These are phyloP conservation scores for Onychostruthus taczanowskii DNA, from an alignment of 2,113 vertebrate genomes.

Conservation along the genomic window DNA sequence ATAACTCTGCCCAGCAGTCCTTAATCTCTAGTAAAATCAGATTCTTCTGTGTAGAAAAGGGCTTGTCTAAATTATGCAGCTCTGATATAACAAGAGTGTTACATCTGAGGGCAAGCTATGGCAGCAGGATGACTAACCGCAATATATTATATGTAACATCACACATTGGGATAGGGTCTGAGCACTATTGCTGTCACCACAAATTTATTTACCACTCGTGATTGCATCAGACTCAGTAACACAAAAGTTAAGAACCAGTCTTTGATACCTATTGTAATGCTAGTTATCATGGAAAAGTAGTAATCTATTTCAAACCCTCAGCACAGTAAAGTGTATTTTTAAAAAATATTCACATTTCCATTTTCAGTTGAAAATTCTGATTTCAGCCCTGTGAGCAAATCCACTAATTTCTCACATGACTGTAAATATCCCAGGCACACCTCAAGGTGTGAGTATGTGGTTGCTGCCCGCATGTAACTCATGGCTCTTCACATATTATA, in stretches of 20 bases:
- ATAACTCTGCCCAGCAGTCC: not conserved
- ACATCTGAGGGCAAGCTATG: not conserved
- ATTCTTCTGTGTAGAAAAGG: not conserved
- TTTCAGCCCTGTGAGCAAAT: not conserved
- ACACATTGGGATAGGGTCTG: not conserved
- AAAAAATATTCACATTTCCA: no score
- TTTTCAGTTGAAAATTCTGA: not conserved
- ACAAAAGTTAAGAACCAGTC: not conserved
- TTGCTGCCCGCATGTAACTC: not conserved
- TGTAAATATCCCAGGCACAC: not conserved
- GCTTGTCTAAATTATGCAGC: not conserved
- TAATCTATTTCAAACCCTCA: not conserved
- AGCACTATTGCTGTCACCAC: not conserved
- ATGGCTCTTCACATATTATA: not conserved
- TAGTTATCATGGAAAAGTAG: not conserved
- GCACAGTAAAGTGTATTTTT: rapidly evolving
- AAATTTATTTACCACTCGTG: not conserved
- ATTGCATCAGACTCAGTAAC: not conserved
- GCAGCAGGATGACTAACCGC: not conserved
- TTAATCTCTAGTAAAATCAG: not conserved
- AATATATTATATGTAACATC: not conserved
- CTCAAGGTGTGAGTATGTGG: not conserved
- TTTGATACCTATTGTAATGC: not conserved
- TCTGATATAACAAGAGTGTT: not conserved
- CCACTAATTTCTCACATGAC: not conserved